phyloP scores from a whole-genome alignment of 2,797 vertebrate genomes.

The Pelodytes ibericus region DNA sequence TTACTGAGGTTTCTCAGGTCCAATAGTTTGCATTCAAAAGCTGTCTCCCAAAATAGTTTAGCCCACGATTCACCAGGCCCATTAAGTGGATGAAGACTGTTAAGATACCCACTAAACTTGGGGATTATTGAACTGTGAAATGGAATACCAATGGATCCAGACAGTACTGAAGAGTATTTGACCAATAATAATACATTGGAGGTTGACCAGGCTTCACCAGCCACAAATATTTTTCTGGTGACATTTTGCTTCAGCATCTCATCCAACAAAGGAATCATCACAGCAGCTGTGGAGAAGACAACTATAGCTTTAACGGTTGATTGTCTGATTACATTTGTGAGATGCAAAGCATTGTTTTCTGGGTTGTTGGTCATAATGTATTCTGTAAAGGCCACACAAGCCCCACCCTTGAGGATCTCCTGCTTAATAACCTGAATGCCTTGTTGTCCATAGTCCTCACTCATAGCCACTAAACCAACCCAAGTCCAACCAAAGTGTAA shows the following conservation, averaged over 20 bases:
- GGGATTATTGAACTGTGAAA: conserved; percentile 16
- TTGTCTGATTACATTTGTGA: conserved; percentile 68
- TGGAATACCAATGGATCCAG: conserved; percentile 31
- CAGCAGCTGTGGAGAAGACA: conserved; percentile 52
- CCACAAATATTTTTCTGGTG: conserved; percentile 27
- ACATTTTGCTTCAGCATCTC: conserved; percentile 38
- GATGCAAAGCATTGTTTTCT: conserved; percentile 71
- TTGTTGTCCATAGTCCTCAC: conserved; percentile 85
- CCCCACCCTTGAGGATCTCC: conserved; percentile 70
- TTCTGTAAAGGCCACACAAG: conserved; percentile 82
- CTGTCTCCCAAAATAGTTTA: conserved; percentile 35
- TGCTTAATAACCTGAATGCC: conserved; percentile 83
- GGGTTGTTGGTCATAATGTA: conserved; percentile 78
- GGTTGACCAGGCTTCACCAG: conserved; percentile 41
- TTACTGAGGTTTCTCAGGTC: background rate
- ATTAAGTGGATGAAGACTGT: conserved; percentile 19
- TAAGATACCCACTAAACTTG: conserved; percentile 15
- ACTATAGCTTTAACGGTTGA: conserved; percentile 70
- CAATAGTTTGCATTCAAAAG: conserved; percentile 25
- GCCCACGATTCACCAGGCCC: background rate
- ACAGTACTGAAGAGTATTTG: conserved; percentile 4
- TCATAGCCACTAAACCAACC: conserved; percentile 79
- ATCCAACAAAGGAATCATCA: conserved; percentile 27
- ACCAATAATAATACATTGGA: background rate
- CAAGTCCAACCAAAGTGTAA: conserved; percentile 85